These are phyloP conservation scores for Otolemur crassicaudatus DNA, from an alignment of 2,797 vertebrate genomes.

Conservation along the genomic window DNA sequence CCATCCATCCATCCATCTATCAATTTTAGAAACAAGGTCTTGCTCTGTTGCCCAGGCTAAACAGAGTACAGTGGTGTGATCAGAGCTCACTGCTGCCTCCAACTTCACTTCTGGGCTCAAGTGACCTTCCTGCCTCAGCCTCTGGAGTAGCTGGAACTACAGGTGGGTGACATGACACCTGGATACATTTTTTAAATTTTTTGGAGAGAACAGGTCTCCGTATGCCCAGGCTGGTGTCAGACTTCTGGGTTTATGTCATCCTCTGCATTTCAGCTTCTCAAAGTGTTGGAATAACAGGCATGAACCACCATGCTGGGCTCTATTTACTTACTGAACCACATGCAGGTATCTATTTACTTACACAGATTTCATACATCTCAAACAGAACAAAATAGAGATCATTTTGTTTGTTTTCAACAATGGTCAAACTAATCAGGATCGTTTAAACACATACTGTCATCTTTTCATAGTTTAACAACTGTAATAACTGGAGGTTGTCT, in stretches of 20 bases:
- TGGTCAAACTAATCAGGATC: constrained; percentile 9
- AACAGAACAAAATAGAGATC: constrained; percentile 28
- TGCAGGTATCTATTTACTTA: constrained; percentile 6
- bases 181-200: fast-evolving
- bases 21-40: not conserved
- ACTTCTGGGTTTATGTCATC: not conserved
- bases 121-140: not conserved
- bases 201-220: not conserved
- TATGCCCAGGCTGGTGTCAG: not conserved
- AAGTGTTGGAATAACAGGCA: not conserved
- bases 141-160: not conserved
- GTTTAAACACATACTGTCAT: not conserved
- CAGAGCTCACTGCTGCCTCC: not conserved
- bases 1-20: not conserved
- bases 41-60: not conserved
- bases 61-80: not conserved
- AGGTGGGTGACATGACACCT: not conserved
- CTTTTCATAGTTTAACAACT: constrained; percentile 38
- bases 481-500: not conserved
- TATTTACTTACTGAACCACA: too few species aligned
- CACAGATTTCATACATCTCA: not conserved
- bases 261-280: not conserved
- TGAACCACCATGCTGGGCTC: not conserved
- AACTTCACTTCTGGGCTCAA: not conserved
- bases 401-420: not conserved